A percentile compares a stretch with the other conserved stretches of the same genome.
Evolutionary conservation across 2,888 invertebrate species (phyloP).

Genomic region (Hoplodrina blanda): DNA sequence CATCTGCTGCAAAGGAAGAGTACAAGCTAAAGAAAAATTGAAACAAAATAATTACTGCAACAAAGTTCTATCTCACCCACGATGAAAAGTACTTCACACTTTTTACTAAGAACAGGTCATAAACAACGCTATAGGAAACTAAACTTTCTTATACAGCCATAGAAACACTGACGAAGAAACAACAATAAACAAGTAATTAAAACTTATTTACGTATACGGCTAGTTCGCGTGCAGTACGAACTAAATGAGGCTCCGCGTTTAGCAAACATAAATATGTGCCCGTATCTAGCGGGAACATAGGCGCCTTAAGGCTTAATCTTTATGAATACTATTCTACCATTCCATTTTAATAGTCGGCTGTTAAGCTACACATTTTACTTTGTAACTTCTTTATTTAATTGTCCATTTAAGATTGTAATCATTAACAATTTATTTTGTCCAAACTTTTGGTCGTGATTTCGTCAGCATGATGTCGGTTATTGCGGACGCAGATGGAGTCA

Average conservation of each 20-base stretch:
- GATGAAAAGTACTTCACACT: constrained; percentile 28
- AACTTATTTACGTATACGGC: constrained; percentile 80
- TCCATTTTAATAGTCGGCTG: constrained; percentile 55
- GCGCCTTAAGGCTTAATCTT: constrained; percentile 67
- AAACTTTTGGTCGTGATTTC: no score
- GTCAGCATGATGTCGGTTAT: no score
- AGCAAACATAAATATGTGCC: constrained; percentile 74
- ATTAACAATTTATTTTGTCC: not conserved
- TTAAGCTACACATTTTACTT: constrained; percentile 31
- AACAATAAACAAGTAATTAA: constrained; percentile 80
- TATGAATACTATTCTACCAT: constrained; percentile 60
- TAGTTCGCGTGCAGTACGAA: constrained; percentile 77
- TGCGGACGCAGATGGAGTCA: no score
- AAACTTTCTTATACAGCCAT: constrained; percentile 61
- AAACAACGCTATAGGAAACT: constrained; percentile 52
- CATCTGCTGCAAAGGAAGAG: not conserved
- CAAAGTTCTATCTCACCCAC: constrained; percentile 26
- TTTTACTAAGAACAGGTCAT: constrained; percentile 39
- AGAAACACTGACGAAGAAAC: constrained; percentile 69
- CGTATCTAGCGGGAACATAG: constrained; percentile 66
- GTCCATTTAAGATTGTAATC: constrained; percentile 7
- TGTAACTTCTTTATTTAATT: constrained; percentile 39
- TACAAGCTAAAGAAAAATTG: not conserved
- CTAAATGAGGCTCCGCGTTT: constrained; percentile 74
- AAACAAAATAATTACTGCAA: constrained; percentile 21